A percentile compares a stretch with the other conserved stretches of the same genome.
Conservation (phyloP, 2,888 invertebrate species). For the Thelaira solivaga region DNA sequence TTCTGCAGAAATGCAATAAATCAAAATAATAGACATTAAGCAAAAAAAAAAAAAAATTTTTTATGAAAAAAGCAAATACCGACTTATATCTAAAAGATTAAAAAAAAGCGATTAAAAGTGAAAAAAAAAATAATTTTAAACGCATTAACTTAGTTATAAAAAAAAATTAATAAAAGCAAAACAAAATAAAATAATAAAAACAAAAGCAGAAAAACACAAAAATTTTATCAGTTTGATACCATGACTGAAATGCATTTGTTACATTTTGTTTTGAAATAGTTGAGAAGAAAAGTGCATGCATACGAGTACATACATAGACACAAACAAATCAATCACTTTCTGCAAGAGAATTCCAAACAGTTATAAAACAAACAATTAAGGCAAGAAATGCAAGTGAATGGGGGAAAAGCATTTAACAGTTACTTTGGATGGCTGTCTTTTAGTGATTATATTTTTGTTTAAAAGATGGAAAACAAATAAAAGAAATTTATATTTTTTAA, state of each 20-base stretch:
- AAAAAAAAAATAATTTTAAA: too few relatives aligned
- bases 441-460: too few relatives aligned
- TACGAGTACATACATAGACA: neutral
- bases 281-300: neutral
- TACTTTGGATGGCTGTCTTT: too few relatives aligned
- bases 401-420: too few relatives aligned
- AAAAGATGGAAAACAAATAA: too few relatives aligned
- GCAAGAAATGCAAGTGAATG: too few relatives aligned
- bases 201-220: neutral
- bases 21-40: conserved; percentile 50
- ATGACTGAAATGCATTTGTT: neutral
- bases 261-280: conserved; percentile 8
- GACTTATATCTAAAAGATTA: too few relatives aligned
- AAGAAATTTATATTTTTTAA: too few relatives aligned
- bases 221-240: neutral
- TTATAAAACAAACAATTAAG: neutral
- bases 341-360: neutral
- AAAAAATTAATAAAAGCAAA: neutral
- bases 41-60: too few relatives aligned
- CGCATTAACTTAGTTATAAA: too few relatives aligned
- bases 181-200: neutral
- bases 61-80: too few relatives aligned
- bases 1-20: conserved; percentile 46
- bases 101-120: too few relatives aligned
- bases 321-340: neutral